Base-by-base conservation (phyloP, 2,888 invertebrate genomes). In the Erebia aethiops region DNA sequence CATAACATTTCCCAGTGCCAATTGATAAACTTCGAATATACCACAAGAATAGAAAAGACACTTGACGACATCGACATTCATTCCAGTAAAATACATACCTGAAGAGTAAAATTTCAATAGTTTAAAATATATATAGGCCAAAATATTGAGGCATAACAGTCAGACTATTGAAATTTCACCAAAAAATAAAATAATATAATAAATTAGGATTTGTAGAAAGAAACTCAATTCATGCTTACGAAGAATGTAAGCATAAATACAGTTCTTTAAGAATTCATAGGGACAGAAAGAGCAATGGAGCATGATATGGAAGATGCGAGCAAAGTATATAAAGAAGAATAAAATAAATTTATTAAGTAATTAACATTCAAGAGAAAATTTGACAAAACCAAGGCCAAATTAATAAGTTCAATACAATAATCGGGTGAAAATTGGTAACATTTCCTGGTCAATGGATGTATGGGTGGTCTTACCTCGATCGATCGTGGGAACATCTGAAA, bases 391-490 rank as follows among this genome's bases (percentile, higher is more conserved):
- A 77, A 76, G 69, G 76, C 77, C 73, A 76, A 75, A 74, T 78
- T 73, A 74, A 69, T 66, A 75, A n/a, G 26, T 35, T 61, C 46
- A 61, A 61, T 61, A 21, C 18, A 61, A 79, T 77, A 79, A 74
- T 73, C 71, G 77, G 83, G 86, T 88, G 87, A 84, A 83, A 85
- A 85, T 87, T 88, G 86, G 79, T 82, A 81, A 85, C 78, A 90
- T 90, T 91, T 89, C 90, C 89, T 87, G 91, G 91, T 87, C 80
- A 80, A 78, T 73, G 75, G 74, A 79, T 76, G 79, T 80, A 85
- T 87, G 84, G 84, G 84, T 87, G 87, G 81, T 85, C 92, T 91
- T 91, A 92, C 92, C 92, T 92, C 89, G 84, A 77, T 89, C 87
- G 79, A 87, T 83, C 79, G 88, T 84, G 76, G 90, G 84, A 75